These are phyloP conservation scores for Aegypius monachus DNA, from an alignment of 2,113 vertebrate genomes.

Conservation along the genomic window DNA sequence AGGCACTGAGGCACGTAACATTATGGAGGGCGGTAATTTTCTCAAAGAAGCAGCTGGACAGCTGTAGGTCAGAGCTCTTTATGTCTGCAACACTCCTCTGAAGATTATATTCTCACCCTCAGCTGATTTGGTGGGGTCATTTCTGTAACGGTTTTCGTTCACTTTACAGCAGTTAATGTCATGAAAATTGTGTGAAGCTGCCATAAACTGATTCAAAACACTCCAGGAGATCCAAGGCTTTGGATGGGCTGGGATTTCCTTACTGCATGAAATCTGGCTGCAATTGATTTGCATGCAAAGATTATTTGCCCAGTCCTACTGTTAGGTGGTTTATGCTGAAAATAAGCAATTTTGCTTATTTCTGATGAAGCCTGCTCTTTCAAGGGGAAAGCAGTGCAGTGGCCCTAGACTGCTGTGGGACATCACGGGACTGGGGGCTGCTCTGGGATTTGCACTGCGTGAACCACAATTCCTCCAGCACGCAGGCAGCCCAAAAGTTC, in stretches of 20 bases:
- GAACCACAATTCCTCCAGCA: not conserved
- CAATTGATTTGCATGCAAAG: constrained; percentile 31
- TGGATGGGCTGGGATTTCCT: not conserved
- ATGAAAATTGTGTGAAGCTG: constrained; percentile 34
- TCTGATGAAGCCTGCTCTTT: not conserved
- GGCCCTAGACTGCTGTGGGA: not conserved
- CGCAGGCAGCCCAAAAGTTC: not conserved
- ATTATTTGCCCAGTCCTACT: constrained; percentile 32
- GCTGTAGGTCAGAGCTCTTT: constrained; percentile 31
- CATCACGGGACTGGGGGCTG: not conserved
- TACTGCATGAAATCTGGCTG: constrained; percentile 9
- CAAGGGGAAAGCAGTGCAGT: not conserved
- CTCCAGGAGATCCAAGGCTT: constrained; percentile 5
- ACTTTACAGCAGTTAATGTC: constrained; percentile 48
- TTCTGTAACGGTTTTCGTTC: constrained; percentile 29
- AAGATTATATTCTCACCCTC: not conserved
- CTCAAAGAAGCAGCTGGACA: constrained; percentile 41
- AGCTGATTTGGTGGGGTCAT: constrained; percentile 14
- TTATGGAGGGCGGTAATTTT: not conserved
- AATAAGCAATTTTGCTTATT: constrained; percentile 3
- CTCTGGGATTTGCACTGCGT: not conserved
- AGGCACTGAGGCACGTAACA: not conserved
- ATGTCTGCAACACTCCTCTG: not conserved
- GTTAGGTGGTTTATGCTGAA: constrained; percentile 31
- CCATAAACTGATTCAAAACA: constrained; percentile 16